Percentiles rank a stretch among this genome's conserved stretches.
Evolutionary conservation across 1,140 invertebrate species (phyloP).

Genomic region (Aradophagus sp.): DNA sequence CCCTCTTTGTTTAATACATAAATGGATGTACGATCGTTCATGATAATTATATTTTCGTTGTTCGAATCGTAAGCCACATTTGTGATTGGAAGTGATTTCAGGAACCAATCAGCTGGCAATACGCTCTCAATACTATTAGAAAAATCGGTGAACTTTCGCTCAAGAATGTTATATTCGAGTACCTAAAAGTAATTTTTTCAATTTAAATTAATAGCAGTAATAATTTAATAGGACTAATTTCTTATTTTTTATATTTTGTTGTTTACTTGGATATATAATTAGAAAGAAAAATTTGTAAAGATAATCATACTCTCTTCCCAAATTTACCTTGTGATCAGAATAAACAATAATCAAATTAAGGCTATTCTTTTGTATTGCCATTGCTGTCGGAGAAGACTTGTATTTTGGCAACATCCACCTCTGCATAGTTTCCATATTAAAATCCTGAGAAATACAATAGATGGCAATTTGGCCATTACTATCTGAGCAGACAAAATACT

Average conservation of each 20-base stretch:
- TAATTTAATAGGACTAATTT: constrained; percentile 7
- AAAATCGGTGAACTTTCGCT: constrained; percentile 77
- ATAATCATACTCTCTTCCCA: too few species aligned
- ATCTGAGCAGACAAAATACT: constrained; percentile 80
- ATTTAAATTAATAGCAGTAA: not conserved
- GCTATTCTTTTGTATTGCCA: constrained; percentile 77
- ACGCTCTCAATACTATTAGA: constrained; percentile 72
- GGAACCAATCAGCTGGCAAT: constrained; percentile 72
- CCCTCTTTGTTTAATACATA: constrained; percentile 78
- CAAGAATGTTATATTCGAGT: constrained; percentile 80
- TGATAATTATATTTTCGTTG: constrained; percentile 78
- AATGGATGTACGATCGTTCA: constrained; percentile 79
- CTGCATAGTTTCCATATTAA: constrained; percentile 66
- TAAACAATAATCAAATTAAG: constrained; percentile 80
- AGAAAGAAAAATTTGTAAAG: constrained; percentile 1
- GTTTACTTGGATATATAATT: too few species aligned
- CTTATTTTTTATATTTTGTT: too few species aligned
- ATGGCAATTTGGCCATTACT: constrained; percentile 77
- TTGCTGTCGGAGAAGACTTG: constrained; percentile 78
- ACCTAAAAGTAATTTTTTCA: constrained; percentile 73
- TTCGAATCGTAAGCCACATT: constrained; percentile 77
- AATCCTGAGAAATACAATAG: constrained; percentile 73
- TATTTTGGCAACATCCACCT: constrained; percentile 80
- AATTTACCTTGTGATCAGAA: constrained; percentile 81
- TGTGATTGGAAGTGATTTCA: constrained; percentile 73